These are phyloP conservation scores for Siniperca knerii DNA, from an alignment of 2,113 vertebrate species.

Conservation along the genomic window DNA sequence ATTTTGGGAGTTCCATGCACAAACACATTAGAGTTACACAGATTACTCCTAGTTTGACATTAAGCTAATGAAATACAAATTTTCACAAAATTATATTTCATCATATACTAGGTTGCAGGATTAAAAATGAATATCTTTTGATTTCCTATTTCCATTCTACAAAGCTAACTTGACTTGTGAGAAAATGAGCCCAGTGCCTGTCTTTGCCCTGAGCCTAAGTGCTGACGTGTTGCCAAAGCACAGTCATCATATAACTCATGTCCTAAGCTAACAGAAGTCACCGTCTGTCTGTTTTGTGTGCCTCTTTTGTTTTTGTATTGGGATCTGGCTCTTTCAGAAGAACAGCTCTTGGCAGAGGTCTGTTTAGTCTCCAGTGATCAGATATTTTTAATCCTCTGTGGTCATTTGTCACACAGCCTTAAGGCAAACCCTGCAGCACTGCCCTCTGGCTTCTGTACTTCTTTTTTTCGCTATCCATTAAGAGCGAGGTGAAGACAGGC, in stretches of 20 bases:
- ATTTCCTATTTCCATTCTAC: background rate
- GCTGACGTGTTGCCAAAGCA: background rate
- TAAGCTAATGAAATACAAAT: background rate
- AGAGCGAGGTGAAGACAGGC: conserved; percentile 1
- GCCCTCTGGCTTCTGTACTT: background rate
- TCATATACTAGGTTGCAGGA: background rate
- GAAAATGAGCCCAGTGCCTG: background rate
- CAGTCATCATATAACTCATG: background rate
- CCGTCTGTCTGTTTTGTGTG: conserved; percentile 2
- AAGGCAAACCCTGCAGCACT: background rate
- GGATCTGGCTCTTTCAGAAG: conserved; percentile 11
- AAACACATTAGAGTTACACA: background rate
- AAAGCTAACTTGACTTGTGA: background rate
- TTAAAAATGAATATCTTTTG: background rate
- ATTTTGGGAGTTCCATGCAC: background rate
- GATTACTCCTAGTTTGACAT: background rate
- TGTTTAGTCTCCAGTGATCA: conserved; percentile 43
- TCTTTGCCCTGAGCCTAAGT: background rate
- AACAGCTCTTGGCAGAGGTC: conserved; percentile 6
- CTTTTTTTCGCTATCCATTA: background rate
- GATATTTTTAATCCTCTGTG: conserved; percentile 47
- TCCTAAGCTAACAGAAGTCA: background rate
- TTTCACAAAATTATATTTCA: background rate
- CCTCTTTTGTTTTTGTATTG: background rate
- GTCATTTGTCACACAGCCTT: conserved; percentile 31